Conservation (phyloP, 1,140 invertebrate genomes). For the Cardiocondyla obscurior region DNA sequence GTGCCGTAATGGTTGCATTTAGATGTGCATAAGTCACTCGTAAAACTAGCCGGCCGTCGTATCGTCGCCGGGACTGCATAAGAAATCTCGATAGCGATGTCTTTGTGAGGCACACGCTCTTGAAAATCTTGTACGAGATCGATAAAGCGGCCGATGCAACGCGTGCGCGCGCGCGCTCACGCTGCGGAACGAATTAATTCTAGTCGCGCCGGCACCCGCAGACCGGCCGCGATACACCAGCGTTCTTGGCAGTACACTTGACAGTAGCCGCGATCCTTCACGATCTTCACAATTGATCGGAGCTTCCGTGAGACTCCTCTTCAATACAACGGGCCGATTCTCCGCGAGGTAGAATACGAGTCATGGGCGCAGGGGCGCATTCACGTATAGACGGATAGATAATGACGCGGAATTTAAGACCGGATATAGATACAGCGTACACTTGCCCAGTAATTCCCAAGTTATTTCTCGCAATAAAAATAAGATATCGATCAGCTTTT, state of each 20-base stretch:
- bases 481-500: neutral
- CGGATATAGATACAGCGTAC: constrained; percentile 1
- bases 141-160: constrained; percentile 61
- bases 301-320: constrained; percentile 48
- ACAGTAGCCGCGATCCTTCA: constrained; percentile 64
- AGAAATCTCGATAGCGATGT: constrained; percentile 55
- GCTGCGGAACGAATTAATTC: constrained; percentile 70
- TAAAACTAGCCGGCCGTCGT: constrained; percentile 31
- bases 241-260: constrained; percentile 36
- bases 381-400: constrained; percentile 17
- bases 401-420: constrained; percentile 20
- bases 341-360: constrained; percentile 35
- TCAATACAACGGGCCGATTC: constrained; percentile 34
- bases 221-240: constrained; percentile 33
- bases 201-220: constrained; percentile 58
- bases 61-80: constrained; percentile 35
- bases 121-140: constrained; percentile 63
- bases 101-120: constrained; percentile 61
- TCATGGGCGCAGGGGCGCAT: constrained; percentile 35
- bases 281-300: constrained; percentile 64
- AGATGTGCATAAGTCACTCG: constrained; percentile 36
- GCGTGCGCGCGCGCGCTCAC: constrained; percentile 62
- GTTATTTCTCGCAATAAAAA: neutral
- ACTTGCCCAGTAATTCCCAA: neutral
- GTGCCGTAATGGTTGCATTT: constrained; percentile 33